Conservation (phyloP, 2,888 invertebrate species). For the Drosophila birchii region DNA sequence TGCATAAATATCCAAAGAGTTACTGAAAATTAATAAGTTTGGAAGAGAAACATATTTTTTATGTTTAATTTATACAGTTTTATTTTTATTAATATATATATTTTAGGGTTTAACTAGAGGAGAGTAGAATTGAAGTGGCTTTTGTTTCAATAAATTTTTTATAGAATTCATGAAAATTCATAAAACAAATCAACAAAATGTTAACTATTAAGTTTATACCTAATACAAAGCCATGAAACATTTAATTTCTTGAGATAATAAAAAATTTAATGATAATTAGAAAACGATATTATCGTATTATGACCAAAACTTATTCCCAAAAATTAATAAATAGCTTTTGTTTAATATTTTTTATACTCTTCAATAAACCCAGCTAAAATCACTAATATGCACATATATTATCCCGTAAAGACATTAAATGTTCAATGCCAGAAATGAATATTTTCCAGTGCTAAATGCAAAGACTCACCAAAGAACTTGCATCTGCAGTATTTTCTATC, state of each 20-base stretch:
- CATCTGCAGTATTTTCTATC: constrained; percentile 35
- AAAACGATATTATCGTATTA: not conserved
- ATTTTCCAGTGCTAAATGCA: constrained; percentile 13
- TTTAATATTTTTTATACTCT: not conserved
- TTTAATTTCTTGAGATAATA: not conserved
- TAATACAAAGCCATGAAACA: not conserved
- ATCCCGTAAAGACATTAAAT: not conserved
- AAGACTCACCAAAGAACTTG: constrained; percentile 27
- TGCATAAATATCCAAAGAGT: constrained; percentile 1
- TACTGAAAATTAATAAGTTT: not conserved
- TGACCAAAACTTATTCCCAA: not conserved
- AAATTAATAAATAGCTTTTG: not conserved
- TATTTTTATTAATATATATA: not conserved
- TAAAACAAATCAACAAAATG: not conserved
- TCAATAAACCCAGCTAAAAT: not conserved
- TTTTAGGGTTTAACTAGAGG: not conserved
- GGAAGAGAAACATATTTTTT: not conserved
- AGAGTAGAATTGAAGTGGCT: too few species aligned
- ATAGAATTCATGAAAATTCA: not conserved
- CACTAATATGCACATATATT: not conserved
- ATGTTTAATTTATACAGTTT: too few species aligned
- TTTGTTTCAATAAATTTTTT: not conserved
- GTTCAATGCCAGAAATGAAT: not conserved
- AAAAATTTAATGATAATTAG: not conserved
- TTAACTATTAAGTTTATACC: not conserved